Evolutionary conservation across 2,888 invertebrate genomes (phyloP), one percentile per base, ranked within the genome.

Genomic region (Dexiosoma caninum): DNA sequence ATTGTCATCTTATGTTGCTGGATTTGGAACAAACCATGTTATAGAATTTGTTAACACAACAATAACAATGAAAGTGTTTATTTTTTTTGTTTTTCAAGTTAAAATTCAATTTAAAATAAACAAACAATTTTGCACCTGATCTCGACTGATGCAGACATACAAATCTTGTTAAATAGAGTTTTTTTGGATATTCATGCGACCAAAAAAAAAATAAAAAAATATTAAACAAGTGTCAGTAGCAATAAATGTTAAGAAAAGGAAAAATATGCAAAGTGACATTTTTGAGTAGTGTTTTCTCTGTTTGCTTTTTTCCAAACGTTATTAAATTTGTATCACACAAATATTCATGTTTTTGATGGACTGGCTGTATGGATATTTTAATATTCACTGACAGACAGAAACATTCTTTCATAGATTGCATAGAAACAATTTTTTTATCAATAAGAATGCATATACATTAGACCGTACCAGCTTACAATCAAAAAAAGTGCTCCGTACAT

Each of bases 101-200:
- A 77, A 82, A 84, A 84, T 84, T 83, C 83, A 83, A 84, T 84
- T 84, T 84, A 49, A 76, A 78, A 77, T 82, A 82, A 82, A 82
- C 74, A 81, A 81, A 75, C 72, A 79, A 71, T 81, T 77, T 81
- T 83, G 81, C 85, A 85, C 84, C 85, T 85, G 85, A 83, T 83
- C 74, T 81, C 21, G 46, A 53, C 44, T 40, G 44, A 62, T 55
- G 32, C 60, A 55, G 40, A 46, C 30, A 35, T 32, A 55, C 37
- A 55, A 72, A 62, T 49, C 35, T 59, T 59, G 51, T 49, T 67
- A 64, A 57, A 57, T 19, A 44, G 16, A 44, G 44, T 74, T n/a
- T n/a, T 62, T 35, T 53, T 66, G 16, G 19, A 14, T 46, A 40
- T 23, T 66, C 7, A 10, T 21, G 14, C 27, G 1, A 0, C 16